These are phyloP conservation scores for Amazonetta brasiliensis DNA, from an alignment of 2,797 vertebrate species.

Conservation along the genomic window DNA sequence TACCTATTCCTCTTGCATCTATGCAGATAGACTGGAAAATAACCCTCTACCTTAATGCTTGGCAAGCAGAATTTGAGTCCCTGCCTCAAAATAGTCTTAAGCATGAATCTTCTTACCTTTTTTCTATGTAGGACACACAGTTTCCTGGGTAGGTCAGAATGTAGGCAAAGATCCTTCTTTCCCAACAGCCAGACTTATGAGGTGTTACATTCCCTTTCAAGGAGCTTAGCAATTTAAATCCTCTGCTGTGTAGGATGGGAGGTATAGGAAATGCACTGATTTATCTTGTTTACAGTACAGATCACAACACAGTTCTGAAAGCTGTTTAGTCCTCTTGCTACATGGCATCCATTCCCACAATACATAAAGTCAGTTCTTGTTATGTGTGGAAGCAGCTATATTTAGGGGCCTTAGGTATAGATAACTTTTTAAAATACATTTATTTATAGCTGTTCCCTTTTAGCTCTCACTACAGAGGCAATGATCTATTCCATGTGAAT, in stretches of 20 bases:
- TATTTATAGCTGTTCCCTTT: not conserved
- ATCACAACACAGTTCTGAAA: not conserved
- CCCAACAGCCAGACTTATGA: not conserved
- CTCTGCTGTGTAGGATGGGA: not conserved
- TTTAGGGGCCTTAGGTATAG: not conserved
- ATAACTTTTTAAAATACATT: not conserved
- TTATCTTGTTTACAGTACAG: not conserved
- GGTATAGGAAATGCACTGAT: not conserved
- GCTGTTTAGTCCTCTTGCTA: not conserved
- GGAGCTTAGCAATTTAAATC: not conserved
- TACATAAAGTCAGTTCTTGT: not conserved
- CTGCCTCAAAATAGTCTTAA: not conserved
- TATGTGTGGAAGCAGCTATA: not conserved
- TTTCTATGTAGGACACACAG: not conserved
- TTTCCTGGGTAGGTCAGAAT: not conserved
- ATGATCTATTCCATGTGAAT: not conserved
- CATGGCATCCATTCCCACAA: fast-evolving
- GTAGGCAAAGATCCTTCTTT: not conserved
- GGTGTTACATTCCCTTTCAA: not conserved
- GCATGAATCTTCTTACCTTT: not conserved
- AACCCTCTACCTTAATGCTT: not conserved
- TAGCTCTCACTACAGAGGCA: not conserved
- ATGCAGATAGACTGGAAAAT: not conserved
- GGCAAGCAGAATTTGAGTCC: not conserved
- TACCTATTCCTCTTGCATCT: not conserved